Conservation (phyloP, 2,888 invertebrate genomes). For the Pandemis corylana region DNA sequence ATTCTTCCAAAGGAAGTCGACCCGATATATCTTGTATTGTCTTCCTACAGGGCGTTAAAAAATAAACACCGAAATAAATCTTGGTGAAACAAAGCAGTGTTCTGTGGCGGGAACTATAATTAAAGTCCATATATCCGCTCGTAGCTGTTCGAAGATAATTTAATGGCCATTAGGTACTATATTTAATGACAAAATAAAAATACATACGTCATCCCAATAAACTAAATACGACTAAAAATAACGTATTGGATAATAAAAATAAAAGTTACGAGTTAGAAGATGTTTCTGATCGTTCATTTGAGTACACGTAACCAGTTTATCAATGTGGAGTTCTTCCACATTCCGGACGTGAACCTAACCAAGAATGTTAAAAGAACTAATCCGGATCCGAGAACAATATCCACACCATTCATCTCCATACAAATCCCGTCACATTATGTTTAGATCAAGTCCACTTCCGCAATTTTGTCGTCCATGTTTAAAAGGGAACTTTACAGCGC, state of each 20-base stretch:
- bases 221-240: too few species aligned
- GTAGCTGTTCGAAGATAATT: slow-evolving; percentile 23
- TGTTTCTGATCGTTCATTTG: not conserved
- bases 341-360: not conserved
- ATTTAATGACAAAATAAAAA: slow-evolving; percentile 22
- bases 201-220: not conserved
- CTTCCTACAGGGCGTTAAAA: slow-evolving; percentile 22
- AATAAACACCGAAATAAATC: slow-evolving; percentile 34
- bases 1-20: slow-evolving; percentile 15
- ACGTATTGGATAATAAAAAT: too few species aligned
- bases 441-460: slow-evolving; percentile 40
- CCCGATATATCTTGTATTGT: slow-evolving; percentile 32
- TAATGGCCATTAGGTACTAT: slow-evolving; percentile 26
- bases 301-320: not conserved
- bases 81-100: slow-evolving; percentile 19
- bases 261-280: too few species aligned
- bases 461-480: slow-evolving; percentile 13
- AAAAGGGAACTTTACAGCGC: slow-evolving; percentile 25
- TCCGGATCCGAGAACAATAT: slow-evolving; percentile 26
- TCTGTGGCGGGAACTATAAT: slow-evolving; percentile 13
- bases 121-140: slow-evolving; percentile 25
- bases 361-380: slow-evolving; percentile 14
- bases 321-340: not conserved
- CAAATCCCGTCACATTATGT: slow-evolving; percentile 53
- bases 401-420: slow-evolving; percentile 55